Conservation (phyloP, 2,113 vertebrate species). For the Sorex fumeus region DNA sequence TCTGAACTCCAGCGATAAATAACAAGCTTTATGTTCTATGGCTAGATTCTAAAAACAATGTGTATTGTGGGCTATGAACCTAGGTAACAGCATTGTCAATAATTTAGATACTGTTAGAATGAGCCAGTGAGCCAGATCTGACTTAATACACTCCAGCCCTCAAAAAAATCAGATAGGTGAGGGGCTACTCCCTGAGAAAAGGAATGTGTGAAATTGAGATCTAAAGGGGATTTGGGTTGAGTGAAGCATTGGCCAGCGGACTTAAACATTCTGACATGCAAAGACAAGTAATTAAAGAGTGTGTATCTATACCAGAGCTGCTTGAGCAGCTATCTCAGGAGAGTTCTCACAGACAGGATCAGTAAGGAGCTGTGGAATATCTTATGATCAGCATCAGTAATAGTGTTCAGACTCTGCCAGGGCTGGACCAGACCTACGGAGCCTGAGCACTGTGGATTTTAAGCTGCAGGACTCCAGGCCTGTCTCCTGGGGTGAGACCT, state of each 20-base stretch:
- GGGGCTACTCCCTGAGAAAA: not conserved
- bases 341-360: not conserved
- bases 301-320: not conserved
- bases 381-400: not conserved
- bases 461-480: not conserved
- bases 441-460: not conserved
- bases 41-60: not conserved
- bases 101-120: not conserved
- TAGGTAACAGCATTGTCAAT: not conserved
- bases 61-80: not conserved
- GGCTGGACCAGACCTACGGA: not conserved
- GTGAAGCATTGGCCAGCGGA: not conserved
- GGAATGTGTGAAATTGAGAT: not conserved
- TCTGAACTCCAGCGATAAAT: not conserved
- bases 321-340: not conserved
- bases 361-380: too few species aligned
- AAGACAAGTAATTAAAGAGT: not conserved
- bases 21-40: not conserved
- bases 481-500: not conserved
- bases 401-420: not conserved
- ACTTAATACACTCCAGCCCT: not conserved
- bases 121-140: not conserved
- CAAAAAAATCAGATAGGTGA: not conserved
- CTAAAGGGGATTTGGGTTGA: constrained; percentile 15
- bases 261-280: not conserved